Evolutionary conservation across 2,113 vertebrate genomes (phyloP).

Genomic region (Engystomops pustulosus): DNA sequence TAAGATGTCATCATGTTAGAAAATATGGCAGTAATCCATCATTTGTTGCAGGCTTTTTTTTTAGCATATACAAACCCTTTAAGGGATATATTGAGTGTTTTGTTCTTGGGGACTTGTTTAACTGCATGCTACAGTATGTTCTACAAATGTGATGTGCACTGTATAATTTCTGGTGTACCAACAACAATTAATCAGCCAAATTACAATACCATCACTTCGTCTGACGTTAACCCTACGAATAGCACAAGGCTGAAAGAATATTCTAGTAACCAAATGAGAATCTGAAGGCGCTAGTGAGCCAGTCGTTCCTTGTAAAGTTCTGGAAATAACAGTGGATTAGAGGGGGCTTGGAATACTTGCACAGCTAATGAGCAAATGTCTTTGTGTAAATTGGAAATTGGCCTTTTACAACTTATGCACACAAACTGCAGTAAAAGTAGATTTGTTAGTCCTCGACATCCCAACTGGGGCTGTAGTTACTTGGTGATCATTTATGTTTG

Average conservation of each 20-base stretch:
- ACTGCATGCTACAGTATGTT: too few relatives aligned
- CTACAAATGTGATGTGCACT: not conserved
- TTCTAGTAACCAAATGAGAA: not conserved
- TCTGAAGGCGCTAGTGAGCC: not conserved
- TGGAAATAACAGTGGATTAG: not conserved
- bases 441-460: not conserved
- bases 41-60: too few relatives aligned
- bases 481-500: constrained; percentile 47
- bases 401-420: fast-evolving
- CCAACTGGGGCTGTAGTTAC: not conserved
- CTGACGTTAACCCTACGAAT: not conserved
- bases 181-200: too few relatives aligned
- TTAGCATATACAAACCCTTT: too few relatives aligned
- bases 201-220: not conserved
- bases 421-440: not conserved
- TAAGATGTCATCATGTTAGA: too few relatives aligned
- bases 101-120: too few relatives aligned
- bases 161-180: not conserved
- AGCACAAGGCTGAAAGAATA: not conserved
- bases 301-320: not conserved
- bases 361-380: not conserved
- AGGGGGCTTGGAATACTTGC: not conserved
- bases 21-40: too few relatives aligned
- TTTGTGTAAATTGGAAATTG: not conserved
- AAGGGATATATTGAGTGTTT: too few relatives aligned